Conservation (phyloP, 2,888 invertebrate genomes). For the Plebejus melissa region DNA sequence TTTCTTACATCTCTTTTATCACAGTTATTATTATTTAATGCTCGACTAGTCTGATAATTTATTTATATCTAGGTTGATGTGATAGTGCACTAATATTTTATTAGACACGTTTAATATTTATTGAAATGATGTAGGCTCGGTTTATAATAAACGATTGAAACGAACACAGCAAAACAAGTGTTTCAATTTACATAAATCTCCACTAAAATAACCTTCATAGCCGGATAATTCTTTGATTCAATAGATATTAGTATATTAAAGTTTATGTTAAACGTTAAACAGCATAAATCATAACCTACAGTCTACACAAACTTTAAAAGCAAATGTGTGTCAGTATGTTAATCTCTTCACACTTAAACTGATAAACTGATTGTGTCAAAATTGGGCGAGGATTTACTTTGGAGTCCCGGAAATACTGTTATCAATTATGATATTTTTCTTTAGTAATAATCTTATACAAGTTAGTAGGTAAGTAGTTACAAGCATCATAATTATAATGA, state of each 20-base stretch:
- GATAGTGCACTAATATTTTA: neutral
- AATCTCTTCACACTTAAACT: neutral
- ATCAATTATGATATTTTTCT: too few species aligned
- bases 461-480: neutral
- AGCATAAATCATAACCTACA: neutral
- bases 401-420: too few species aligned
- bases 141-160: neutral
- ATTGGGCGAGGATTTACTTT: neutral
- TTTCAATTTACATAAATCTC: conserved; percentile 11
- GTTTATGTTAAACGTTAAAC: neutral
- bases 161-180: neutral
- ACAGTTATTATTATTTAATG: conserved; percentile 28
- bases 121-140: neutral
- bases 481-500: neutral
- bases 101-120: neutral
- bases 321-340: neutral
- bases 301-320: neutral
- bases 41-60: conserved; percentile 23
- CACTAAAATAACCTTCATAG: neutral
- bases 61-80: conserved; percentile 21
- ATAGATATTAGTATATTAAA: neutral
- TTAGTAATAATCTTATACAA: neutral
- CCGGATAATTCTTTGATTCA: neutral
- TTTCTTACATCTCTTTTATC: conserved; percentile 29
- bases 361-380: neutral